Base-by-base conservation (phyloP, 2,888 invertebrate species). In the Bimastos eiseni region DNA sequence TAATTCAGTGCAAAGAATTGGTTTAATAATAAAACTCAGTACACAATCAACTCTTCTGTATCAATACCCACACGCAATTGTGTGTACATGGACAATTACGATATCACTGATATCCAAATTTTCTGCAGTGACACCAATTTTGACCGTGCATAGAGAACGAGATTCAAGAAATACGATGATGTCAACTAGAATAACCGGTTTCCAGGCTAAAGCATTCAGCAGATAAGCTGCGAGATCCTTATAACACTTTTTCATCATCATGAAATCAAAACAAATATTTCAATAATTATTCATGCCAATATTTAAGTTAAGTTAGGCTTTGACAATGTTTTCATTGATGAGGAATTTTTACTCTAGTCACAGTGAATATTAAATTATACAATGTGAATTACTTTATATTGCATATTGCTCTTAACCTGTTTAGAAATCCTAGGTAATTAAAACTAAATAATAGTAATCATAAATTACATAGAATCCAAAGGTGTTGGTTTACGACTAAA, bases 21-120 rank as follows among this genome's bases (percentile, higher is more conserved):
- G n/a, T n/a, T n/a, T 70, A 70, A 70, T 70, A n/a, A 70, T n/a
- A n/a, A 70, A 70, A 70, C 30, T n/a, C n/a, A 70, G 70, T 70
- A 70, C 0, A 8, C n/a, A 70, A n/a, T 70, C 30, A 30, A 70
- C 70, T n/a, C 70, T 49, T n/a, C n/a, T 49, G 70, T 70, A n/a
- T 30, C n/a, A n/a, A 70, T 13, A 70, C n/a, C n/a, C 70, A 70
- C 30, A n/a, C 11, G n/a, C n/a, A 8, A 70, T n/a, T 70, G 17
- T n/a, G n/a, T 70, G 70, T 55, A 30, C 30, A 55, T 55, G 55
- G 3, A 55, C 30, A 55, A 55, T 4, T 17, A 49, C 30, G 5
- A 55, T 30, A 6, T 6, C 24, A 55, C 55, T 30, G 55, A 17
- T 70, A 70, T 70, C n/a, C n/a, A 17, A 11, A 15, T 49, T 41